These are phyloP conservation scores for Lysandra bellargus DNA, from an alignment of 2,888 invertebrate genomes.

Conservation along the genomic window DNA sequence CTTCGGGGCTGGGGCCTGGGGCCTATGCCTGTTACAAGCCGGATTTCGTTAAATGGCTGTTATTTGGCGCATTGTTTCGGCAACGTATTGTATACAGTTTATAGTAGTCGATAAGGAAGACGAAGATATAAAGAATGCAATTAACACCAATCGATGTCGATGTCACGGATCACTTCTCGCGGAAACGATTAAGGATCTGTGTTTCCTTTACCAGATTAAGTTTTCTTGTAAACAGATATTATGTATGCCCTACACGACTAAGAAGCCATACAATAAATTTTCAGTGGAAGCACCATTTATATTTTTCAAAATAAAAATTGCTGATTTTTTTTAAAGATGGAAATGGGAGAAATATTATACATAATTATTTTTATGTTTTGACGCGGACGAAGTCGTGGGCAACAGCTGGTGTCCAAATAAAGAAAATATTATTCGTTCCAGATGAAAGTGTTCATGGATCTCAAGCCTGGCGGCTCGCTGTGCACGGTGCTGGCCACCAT, in stretches of 20 bases:
- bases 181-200: not conserved
- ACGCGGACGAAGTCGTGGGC: no score
- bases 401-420: not conserved
- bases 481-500: constrained; percentile 96
- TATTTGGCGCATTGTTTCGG: no score
- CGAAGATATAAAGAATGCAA: constrained; percentile 9
- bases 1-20: no score
- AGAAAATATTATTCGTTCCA: constrained; percentile 55
- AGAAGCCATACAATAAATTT: no score
- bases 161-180: not conserved
- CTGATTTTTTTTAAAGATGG: no score
- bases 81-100: no score
- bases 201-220: not conserved
- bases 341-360: no score
- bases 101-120: not conserved
- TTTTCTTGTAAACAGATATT: not conserved
- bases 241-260: not conserved
- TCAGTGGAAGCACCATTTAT: no score
- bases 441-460: constrained; percentile 97
- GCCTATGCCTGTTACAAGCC: no score
- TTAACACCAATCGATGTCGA: not conserved
- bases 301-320: no score
- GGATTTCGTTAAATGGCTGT: no score
- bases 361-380: no score
- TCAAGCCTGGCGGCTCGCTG: constrained; percentile 94